Evolutionary conservation across 2,888 invertebrate genomes (phyloP).

Genomic region (Argyra leucocephala): DNA sequence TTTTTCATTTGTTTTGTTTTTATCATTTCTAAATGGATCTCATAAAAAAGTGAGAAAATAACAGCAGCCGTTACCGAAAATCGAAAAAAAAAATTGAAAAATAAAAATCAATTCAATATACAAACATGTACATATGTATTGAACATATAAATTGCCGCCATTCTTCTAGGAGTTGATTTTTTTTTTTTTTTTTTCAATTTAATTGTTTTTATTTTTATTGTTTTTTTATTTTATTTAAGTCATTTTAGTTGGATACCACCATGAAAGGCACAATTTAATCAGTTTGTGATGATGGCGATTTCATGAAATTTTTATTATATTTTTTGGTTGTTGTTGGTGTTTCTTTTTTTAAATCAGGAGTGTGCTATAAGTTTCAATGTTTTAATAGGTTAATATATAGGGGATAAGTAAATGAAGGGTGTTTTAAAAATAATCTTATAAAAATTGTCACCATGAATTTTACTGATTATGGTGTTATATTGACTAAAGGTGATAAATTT

Average conservation of each 20-base stretch:
- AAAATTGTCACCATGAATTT: no score
- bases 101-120: no score
- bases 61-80: neutral
- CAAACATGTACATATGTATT: no score
- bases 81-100: neutral
- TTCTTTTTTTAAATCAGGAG: neutral
- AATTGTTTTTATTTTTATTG: neutral
- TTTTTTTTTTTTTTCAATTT: neutral
- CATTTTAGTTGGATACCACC: neutral
- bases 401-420: no score
- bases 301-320: neutral
- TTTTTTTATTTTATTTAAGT: neutral
- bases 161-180: neutral
- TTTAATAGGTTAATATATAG: no score
- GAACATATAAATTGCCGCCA: neutral
- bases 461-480: no score
- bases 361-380: neutral
- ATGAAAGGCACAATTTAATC: neutral
- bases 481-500: no score
- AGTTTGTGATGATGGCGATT: neutral
- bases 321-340: neutral
- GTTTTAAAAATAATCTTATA: no score
- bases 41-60: slow-evolving; percentile 3
- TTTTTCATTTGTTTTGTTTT: neutral
- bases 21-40: neutral